phyloP scores from a whole-genome alignment of 2,888 invertebrate species.

The Elegia similella region DNA sequence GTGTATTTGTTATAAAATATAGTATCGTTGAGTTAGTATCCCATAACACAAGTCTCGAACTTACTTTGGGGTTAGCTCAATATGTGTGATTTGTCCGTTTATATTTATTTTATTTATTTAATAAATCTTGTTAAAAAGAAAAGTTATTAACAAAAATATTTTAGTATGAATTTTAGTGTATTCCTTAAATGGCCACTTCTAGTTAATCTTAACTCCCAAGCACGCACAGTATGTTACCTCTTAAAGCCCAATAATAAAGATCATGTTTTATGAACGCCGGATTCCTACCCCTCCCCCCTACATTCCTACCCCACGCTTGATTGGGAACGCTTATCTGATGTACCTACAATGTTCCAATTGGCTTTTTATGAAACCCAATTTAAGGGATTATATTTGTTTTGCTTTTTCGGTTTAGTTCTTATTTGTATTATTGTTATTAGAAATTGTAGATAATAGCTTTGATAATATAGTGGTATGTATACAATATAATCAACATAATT shows the following conservation, averaged over 20 bases:
- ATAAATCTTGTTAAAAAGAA: no score
- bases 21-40: no score
- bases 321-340: constrained; percentile 36
- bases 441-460: no score
- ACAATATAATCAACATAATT: no score
- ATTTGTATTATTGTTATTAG: background rate
- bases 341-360: background rate
- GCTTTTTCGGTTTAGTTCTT: background rate
- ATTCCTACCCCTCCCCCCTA: constrained; percentile 34
- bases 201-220: background rate
- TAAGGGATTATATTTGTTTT: background rate
- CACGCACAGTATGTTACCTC: constrained; percentile 29
- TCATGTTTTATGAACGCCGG: constrained; percentile 52
- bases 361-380: background rate
- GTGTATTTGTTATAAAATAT: no score
- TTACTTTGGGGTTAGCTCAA: no score
- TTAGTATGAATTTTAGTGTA: no score
- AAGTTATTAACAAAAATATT: no score
- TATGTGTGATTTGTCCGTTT: no score
- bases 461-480: no score
- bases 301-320: constrained; percentile 39
- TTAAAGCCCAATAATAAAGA: constrained; percentile 52
- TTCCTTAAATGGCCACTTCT: background rate
- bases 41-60: no score
- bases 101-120: no score